These are phyloP conservation scores for Cariama cristata DNA, from an alignment of 2,113 vertebrate species.

Conservation along the genomic window DNA sequence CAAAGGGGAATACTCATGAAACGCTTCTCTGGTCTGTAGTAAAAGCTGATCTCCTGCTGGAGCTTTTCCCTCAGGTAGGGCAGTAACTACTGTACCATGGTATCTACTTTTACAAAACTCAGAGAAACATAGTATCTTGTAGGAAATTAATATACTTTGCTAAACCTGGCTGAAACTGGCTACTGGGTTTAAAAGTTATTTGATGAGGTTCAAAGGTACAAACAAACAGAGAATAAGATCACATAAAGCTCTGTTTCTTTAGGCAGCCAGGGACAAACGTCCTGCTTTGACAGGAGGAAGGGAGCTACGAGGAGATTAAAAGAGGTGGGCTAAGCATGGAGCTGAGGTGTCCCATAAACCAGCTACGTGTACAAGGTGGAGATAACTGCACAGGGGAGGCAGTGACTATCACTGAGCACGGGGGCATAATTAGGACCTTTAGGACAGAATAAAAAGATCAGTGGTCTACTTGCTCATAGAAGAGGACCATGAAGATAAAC, in stretches of 20 bases:
- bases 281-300: not conserved
- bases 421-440: not conserved
- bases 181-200: not conserved
- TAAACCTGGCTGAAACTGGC: not conserved
- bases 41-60: not conserved
- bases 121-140: not conserved
- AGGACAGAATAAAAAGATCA: conserved; percentile 1
- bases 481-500: conserved; percentile 16
- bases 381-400: not conserved
- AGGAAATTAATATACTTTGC: not conserved
- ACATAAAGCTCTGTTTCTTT: not conserved
- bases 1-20: not conserved
- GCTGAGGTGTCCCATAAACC: not conserved
- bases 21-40: not conserved
- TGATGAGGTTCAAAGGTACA: not conserved
- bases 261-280: not conserved
- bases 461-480: not conserved
- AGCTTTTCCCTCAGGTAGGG: not conserved
- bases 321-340: not conserved
- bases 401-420: not conserved
- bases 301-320: not conserved
- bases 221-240: not conserved
- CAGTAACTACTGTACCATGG: not conserved
- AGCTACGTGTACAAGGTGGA: not conserved
- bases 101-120: not conserved